These are phyloP conservation scores for Saccostrea echinata DNA, from an alignment of 1,140 invertebrate species.

Conservation along the genomic window DNA sequence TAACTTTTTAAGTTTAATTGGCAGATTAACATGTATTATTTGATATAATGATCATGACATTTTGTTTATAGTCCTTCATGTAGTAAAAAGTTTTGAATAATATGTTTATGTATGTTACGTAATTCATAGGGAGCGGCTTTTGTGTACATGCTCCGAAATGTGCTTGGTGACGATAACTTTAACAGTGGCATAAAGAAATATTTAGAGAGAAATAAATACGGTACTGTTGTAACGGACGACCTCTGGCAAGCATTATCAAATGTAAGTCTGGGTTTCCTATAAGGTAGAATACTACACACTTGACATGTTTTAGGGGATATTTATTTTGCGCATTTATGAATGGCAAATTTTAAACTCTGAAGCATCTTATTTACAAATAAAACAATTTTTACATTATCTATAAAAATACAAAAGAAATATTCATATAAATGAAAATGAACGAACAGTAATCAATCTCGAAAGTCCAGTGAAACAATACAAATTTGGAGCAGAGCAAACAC, in stretches of 20 bases:
- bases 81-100: no score
- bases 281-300: no score
- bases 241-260: conserved; percentile 74
- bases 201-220: conserved; percentile 69
- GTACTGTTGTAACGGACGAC: conserved; percentile 72
- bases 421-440: no score
- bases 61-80: not conserved
- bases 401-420: no score
- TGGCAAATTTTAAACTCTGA: no score
- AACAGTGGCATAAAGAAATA: conserved; percentile 70
- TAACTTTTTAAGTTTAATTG: not conserved
- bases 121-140: conserved; percentile 87
- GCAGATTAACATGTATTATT: not conserved
- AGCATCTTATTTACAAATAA: no score
- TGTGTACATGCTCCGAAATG: conserved; percentile 82
- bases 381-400: no score
- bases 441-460: no score
- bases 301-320: no score
- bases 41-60: not conserved
- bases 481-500: no score
- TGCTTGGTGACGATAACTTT: conserved; percentile 69
- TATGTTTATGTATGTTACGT: not conserved
- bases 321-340: no score
- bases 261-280: conserved; percentile 40
- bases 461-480: no score